These are phyloP conservation scores for Lontra canadensis DNA, from an alignment of 2,113 vertebrate species.

Conservation along the genomic window DNA sequence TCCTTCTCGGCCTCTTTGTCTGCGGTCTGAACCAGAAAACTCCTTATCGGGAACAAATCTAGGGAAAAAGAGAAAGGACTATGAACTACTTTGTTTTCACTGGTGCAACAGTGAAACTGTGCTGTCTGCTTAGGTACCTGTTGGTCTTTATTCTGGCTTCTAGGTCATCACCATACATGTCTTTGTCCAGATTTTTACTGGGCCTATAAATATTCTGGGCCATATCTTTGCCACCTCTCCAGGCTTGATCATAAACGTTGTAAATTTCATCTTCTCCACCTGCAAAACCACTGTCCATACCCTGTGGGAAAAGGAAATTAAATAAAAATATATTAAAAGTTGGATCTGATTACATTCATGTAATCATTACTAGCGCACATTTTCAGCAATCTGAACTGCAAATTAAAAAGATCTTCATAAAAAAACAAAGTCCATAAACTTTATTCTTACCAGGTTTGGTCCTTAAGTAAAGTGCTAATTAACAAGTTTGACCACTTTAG, in stretches of 20 bases:
- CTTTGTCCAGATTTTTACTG: slow-evolving; percentile 95
- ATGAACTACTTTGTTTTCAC: not conserved
- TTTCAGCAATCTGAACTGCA: slow-evolving; percentile 28
- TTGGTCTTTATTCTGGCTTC: slow-evolving; percentile 94
- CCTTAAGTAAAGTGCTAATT: not conserved
- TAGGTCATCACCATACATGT: slow-evolving; percentile 94
- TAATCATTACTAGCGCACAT: not conserved
- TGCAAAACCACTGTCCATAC: slow-evolving; percentile 98
- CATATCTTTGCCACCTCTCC: slow-evolving; percentile 94
- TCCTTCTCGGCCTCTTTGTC: slow-evolving; percentile 91
- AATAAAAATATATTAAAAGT: slow-evolving; percentile 31
- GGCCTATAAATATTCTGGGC: slow-evolving; percentile 97
- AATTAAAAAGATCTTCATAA: slow-evolving; percentile 19
- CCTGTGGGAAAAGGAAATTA: slow-evolving; percentile 82
- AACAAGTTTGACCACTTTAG: not conserved
- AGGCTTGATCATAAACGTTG: slow-evolving; percentile 97
- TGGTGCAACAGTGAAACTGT: not conserved
- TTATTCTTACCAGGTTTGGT: not conserved
- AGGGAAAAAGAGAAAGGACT: slow-evolving; percentile 39
- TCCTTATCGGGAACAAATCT: slow-evolving; percentile 97
- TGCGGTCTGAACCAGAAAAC: slow-evolving; percentile 94
- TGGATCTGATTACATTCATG: not conserved
- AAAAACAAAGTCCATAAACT: not conserved
- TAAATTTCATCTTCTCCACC: slow-evolving; percentile 97
- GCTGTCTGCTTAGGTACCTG: slow-evolving; percentile 84